A percentile compares a stretch with the other conserved stretches of the same genome.
phyloP scores from a whole-genome alignment of 2,797 vertebrate species.

The Liasis olivaceus region DNA sequence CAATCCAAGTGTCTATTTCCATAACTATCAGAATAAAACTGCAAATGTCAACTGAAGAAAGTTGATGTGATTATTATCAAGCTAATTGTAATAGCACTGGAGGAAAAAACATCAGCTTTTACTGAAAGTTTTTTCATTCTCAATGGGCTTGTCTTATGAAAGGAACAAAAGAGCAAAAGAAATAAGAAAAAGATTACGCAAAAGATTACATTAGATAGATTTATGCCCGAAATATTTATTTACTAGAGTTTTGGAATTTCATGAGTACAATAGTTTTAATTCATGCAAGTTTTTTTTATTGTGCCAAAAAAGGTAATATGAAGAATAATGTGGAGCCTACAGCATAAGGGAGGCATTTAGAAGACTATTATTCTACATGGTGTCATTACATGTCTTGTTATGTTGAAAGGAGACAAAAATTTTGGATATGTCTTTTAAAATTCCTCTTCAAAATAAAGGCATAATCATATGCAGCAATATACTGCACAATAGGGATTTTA shows the following conservation, averaged over 20 bases:
- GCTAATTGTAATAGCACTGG: background rate
- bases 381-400: background rate
- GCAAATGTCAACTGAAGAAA: background rate
- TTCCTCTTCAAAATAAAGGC: conserved; percentile 1
- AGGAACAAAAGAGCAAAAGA: background rate
- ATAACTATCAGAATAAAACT: background rate
- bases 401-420: conserved; percentile 5
- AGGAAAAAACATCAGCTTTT: background rate
- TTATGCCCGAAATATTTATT: background rate
- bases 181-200: background rate
- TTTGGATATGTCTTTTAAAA: background rate
- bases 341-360: background rate
- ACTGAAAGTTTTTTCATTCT: background rate
- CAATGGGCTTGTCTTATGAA: background rate
- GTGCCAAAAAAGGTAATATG: background rate
- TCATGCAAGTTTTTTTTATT: background rate
- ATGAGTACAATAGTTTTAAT: background rate
- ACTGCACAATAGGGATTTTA: conserved; percentile 1
- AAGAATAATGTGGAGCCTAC: background rate
- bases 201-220: conserved; percentile 16
- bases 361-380: background rate
- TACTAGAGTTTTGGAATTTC: background rate
- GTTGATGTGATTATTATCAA: conserved; percentile 2
- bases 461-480: background rate
- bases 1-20: background rate